Evolutionary conservation across 2,888 invertebrate genomes (phyloP).

Genomic region (Calephelis perditalis): DNA sequence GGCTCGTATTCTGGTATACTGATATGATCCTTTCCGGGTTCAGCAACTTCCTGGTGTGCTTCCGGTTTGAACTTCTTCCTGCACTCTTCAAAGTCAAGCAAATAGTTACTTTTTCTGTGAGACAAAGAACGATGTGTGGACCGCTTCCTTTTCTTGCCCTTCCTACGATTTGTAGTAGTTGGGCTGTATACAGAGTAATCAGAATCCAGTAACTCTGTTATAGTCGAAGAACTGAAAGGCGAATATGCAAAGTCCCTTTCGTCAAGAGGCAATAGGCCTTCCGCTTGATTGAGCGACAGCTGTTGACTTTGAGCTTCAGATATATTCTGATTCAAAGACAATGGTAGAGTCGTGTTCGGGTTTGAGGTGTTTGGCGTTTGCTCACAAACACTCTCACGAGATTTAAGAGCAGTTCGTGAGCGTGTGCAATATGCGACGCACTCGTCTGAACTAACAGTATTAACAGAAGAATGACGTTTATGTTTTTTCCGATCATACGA

Average conservation of each 20-base stretch:
- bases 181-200: conserved; percentile 73
- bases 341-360: conserved; percentile 40
- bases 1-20: conserved; percentile 46
- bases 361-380: conserved; percentile 45
- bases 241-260: conserved; percentile 73
- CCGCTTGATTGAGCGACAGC: conserved; percentile 44
- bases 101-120: conserved; percentile 55
- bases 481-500: conserved; percentile 68
- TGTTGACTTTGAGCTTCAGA: conserved; percentile 43
- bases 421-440: conserved; percentile 70
- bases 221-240: conserved; percentile 71
- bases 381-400: conserved; percentile 65
- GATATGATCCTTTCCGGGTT: conserved; percentile 43
- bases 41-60: conserved; percentile 54
- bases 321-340: conserved; percentile 42
- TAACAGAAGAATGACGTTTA: conserved; percentile 46
- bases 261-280: conserved; percentile 67
- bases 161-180: conserved; percentile 51
- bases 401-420: conserved; percentile 69
- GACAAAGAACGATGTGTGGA: conserved; percentile 61
- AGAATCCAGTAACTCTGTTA: conserved; percentile 68
- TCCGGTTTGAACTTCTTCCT: conserved; percentile 77
- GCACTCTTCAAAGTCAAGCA: conserved; percentile 55
- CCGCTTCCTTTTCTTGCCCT: conserved; percentile 70
- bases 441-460: conserved; percentile 49